phyloP scores from a whole-genome alignment of 2,113 vertebrate genomes.

The Rhadina sibilatrix region DNA sequence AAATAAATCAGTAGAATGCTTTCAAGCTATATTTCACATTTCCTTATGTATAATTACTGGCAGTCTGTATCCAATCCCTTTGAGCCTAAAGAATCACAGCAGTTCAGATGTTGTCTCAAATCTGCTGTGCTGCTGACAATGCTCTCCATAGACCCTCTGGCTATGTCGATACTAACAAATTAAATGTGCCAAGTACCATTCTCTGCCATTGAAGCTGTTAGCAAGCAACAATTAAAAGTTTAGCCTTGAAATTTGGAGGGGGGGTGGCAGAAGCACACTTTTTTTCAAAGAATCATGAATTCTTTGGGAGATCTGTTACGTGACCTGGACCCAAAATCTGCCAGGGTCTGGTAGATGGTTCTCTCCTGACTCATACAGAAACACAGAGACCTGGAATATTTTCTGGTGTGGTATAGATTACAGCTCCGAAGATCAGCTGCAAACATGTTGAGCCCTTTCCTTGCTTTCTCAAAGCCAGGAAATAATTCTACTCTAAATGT shows the following conservation, averaged over 20 bases:
- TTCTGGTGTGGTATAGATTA: neutral
- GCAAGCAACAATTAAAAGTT: neutral
- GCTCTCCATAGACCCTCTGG: neutral
- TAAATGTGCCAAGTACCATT: neutral
- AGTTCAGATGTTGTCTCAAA: neutral
- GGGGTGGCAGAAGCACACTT: neutral
- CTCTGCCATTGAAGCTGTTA: neutral
- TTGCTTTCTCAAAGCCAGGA: neutral
- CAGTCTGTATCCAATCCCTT: neutral
- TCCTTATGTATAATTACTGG: neutral
- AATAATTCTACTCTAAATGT: neutral
- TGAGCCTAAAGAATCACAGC: neutral
- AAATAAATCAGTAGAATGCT: neutral
- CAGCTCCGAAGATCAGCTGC: neutral
- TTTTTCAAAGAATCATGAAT: neutral
- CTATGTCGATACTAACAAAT: neutral
- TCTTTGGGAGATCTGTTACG: neutral
- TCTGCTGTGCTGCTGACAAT: neutral
- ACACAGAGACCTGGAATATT: neutral
- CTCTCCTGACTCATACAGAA: neutral
- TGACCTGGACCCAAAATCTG: neutral
- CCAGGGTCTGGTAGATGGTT: neutral
- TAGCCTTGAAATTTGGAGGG: neutral
- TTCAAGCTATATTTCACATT: neutral
- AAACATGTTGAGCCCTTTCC: neutral